phyloP scores from a whole-genome alignment of 2,888 invertebrate species.

The Mimas tiliae region DNA sequence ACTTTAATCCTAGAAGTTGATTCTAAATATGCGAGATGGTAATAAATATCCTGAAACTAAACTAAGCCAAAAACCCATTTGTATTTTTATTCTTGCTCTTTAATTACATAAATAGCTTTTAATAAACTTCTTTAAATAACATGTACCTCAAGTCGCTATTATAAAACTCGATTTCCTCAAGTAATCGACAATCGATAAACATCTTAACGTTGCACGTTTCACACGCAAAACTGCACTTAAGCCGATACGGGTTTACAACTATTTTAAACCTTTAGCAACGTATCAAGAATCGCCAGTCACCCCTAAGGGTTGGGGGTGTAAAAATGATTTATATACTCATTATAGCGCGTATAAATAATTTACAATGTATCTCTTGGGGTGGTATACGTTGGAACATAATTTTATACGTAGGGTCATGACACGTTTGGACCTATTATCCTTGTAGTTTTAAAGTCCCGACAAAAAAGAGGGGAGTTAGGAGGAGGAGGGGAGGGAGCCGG shows the following conservation, averaged over 20 bases:
- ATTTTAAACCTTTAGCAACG: slow-evolving; percentile 57
- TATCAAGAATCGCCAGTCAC: slow-evolving; percentile 64
- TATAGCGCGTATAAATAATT: slow-evolving; percentile 79
- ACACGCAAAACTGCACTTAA: slow-evolving; percentile 74
- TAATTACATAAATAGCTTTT: too few relatives aligned
- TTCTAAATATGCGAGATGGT: too few relatives aligned
- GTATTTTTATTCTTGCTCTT: too few relatives aligned
- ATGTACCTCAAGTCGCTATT: background rate
- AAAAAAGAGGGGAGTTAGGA: too few relatives aligned
- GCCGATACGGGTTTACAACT: slow-evolving; percentile 61
- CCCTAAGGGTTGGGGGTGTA: slow-evolving; percentile 61
- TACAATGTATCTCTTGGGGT: slow-evolving; percentile 61
- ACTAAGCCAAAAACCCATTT: too few relatives aligned
- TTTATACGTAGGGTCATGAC: background rate
- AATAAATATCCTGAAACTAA: too few relatives aligned
- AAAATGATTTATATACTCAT: slow-evolving; percentile 80
- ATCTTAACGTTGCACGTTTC: slow-evolving; percentile 29
- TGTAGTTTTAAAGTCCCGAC: too few relatives aligned
- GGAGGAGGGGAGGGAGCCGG: too few relatives aligned
- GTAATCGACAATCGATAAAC: slow-evolving; percentile 27
- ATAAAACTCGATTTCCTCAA: slow-evolving; percentile 12
- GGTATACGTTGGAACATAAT: slow-evolving; percentile 30
- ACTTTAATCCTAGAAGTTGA: too few relatives aligned
- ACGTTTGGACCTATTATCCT: background rate
- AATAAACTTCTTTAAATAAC: too few relatives aligned